Conservation (phyloP, 2,888 invertebrate species). For the Chouioia cunea region DNA sequence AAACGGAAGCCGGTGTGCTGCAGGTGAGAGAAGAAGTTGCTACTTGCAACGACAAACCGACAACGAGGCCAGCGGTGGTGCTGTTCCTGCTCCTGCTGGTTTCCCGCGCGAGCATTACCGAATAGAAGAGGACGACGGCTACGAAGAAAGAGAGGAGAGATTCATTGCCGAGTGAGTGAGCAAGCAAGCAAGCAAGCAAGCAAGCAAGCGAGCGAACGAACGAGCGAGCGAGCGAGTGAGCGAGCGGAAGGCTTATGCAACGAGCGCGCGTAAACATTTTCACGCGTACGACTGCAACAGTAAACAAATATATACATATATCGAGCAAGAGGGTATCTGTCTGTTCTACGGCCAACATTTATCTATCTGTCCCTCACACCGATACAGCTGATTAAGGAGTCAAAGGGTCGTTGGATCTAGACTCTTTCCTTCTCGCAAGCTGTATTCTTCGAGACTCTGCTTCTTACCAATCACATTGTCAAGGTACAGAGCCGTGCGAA, state of each 20-base stretch:
- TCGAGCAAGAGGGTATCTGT: background rate
- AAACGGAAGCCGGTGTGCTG: background rate
- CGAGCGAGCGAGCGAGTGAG: too few relatives aligned
- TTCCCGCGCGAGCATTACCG: conserved; percentile 38
- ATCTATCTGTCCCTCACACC: conserved; percentile 9
- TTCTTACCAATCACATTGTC: background rate
- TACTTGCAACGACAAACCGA: background rate
- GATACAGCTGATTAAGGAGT: conserved; percentile 40
- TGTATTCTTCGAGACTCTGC: background rate
- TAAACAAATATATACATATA: conserved; percentile 44
- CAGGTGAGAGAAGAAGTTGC: background rate
- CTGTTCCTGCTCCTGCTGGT: conserved; percentile 20
- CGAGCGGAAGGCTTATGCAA: conserved; percentile 57
- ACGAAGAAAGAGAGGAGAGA: conserved; percentile 1
- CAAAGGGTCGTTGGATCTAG: conserved; percentile 36
- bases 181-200: too few relatives aligned
- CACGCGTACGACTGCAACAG: conserved; percentile 15
- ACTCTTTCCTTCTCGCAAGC: conserved; percentile 1
- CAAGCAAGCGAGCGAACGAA: too few relatives aligned
- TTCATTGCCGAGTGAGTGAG: too few relatives aligned
- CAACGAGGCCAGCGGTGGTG: background rate
- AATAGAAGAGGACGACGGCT: conserved; percentile 20
- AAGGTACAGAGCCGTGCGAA: conserved; percentile 2
- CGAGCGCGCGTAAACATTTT: conserved; percentile 58
- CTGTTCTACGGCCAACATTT: background rate